Base-by-base conservation (phyloP, 2,113 vertebrate genomes). In the Ophiodon elongatus region DNA sequence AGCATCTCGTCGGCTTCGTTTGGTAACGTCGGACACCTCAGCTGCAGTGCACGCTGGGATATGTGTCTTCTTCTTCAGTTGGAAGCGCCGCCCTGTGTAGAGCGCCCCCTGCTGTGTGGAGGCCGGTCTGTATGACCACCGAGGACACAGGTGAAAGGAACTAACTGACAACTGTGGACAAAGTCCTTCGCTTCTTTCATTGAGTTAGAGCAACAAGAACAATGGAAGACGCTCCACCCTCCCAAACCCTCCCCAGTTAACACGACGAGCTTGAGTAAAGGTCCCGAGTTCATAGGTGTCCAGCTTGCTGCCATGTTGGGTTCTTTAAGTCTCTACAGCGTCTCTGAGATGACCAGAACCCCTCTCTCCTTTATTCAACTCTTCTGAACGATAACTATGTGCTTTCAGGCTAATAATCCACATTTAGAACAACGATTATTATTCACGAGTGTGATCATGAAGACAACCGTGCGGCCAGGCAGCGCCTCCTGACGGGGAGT, bases 81-180 rank as follows among this genome's bases (percentile, higher is more conserved):
- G 19, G 6, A 15, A 23, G 5, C 6, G 3, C 11, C 27, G 54
- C 19, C 9, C n/a, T n/a, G 23, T 14, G 5, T 31, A 19, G 57
- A 59, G 47, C 66, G 65, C 83, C 83, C 3, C 50, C 72, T 62
- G 56, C 66, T 62, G 76, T 11, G 4, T 8, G 0, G n/a, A n/a
- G n/a, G n/a, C n/a, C n/a, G n/a, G n/a, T n/a, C 13, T 43, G 9
- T 14, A 14, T 43, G 41, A 13, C 13, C 9, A 10, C 31, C 35
- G 4, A 62, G 17, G 19, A 50, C 45, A 21, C n/a, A n/a, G n/a
- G 45, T 19, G 13, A 50, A 21, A 19, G 19, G 45, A 14, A 50
- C 45, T 7, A 21, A 50, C 9, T 13, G 8, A 41, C 45, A 50
- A 21, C 19, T 50, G 6, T 50, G 5, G 8, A 19, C 4, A 45